Base-by-base conservation (phyloP, 1,140 invertebrate genomes). In the Neuroterus valhalla region DNA sequence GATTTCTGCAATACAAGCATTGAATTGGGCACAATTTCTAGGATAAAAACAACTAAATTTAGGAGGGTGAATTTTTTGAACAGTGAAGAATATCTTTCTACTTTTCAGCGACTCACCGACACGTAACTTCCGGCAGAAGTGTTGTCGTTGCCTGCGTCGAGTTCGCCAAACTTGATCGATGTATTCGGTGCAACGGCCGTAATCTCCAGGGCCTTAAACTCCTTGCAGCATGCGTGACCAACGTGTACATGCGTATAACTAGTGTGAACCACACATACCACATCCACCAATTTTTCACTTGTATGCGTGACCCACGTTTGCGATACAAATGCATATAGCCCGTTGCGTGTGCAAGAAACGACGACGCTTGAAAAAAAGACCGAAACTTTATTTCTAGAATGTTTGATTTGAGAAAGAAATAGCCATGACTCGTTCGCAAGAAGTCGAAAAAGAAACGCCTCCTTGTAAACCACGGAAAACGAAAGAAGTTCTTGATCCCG, bases 321-420 rank as follows among this genome's bases (percentile, higher is more conserved):
- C 31, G 31, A 38, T 5, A 38, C 68, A 75, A 81, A 76, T 73
- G 79, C 75, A 79, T 75, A 68, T 75, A 68, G 71, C 44, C 66
- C 48, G 75, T 74, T 76, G 75, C 71, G 78, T 78, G 55, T 52
- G 78, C 75, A 77, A 75, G 76, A 76, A 76, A 74, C 77, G 78
- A 74, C 77, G 78, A 68, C 71, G 77, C 68, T 74, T 75, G 69
- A 76, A 76, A 77, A 81, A 79, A 80, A 80, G 80, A 78, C 75
- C 62, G 83, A 82, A 87, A 86, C 84, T 88, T 89, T 89, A 89
- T 89, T 89, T 89, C 85, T 84, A 88, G 88, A 89, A 85, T 88
- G 87, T 89, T 89, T 88, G 86, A 87, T 88, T 88, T 85, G 82
- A 84, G 87, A 86, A 85, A 87, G 82, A 85, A 87, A 88, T 86